A percentile compares a stretch with the other conserved stretches of the same genome.
phyloP scores from a whole-genome alignment of 2,113 vertebrate species.

The Scophthalmus maximus region DNA sequence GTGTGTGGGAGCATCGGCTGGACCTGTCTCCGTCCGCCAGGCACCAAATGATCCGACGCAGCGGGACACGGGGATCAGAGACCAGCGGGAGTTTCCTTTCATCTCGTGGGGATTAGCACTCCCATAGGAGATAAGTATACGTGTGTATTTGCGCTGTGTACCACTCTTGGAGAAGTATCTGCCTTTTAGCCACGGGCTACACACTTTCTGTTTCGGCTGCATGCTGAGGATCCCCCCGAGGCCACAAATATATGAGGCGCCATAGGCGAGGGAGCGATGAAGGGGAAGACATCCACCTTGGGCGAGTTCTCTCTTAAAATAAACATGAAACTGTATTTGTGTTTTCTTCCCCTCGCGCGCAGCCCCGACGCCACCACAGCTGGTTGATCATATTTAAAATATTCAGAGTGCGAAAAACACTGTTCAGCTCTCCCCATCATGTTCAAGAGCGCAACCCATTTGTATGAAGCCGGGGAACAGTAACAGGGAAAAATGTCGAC shows the following conservation, averaged over 20 bases:
- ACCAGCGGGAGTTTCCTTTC: conserved; percentile 71
- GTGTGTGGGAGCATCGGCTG: conserved; percentile 58
- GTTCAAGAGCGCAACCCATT: conserved; percentile 41
- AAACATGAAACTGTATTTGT: conserved; percentile 65
- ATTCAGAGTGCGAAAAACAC: conserved; percentile 56
- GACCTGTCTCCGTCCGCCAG: conserved; percentile 63
- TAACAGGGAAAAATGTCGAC: conserved; percentile 39
- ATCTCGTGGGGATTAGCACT: conserved; percentile 75
- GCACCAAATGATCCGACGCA: conserved; percentile 71
- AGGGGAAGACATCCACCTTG: conserved; percentile 58
- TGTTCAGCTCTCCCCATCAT: conserved; percentile 26
- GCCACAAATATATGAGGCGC: conserved; percentile 53
- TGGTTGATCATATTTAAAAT: conserved; percentile 52
- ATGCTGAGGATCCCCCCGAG: conserved; percentile 60
- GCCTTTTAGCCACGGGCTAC: conserved; percentile 67
- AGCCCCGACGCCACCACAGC: conserved; percentile 11
- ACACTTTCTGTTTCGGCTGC: conserved; percentile 62
- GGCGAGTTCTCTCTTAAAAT: conserved; percentile 64
- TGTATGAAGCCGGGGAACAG: conserved; percentile 27
- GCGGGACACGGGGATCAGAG: conserved; percentile 70
- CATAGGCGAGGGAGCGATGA: conserved; percentile 54
- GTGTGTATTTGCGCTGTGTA: conserved; percentile 55
- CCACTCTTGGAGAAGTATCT: conserved; percentile 59
- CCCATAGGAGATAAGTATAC: conserved; percentile 55
- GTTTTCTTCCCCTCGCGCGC: conserved; percentile 27